phyloP scores from a whole-genome alignment of 2,113 vertebrate genomes.

The Burhinus oedicnemus region DNA sequence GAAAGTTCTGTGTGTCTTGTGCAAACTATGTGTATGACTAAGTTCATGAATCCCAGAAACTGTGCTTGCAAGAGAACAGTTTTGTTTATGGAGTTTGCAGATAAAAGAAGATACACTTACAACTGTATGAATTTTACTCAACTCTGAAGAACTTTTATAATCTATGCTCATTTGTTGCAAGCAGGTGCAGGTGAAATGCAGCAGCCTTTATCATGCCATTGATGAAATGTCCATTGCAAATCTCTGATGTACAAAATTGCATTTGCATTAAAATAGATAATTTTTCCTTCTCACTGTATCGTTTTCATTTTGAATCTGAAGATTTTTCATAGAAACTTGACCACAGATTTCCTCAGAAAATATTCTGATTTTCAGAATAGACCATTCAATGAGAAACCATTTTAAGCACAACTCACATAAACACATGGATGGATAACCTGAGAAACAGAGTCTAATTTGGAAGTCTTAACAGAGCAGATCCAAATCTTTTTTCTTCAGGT shows the following conservation, averaged over 20 bases:
- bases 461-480: neutral
- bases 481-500: neutral
- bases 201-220: neutral
- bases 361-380: neutral
- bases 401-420: neutral
- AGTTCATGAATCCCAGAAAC: neutral
- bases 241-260: neutral
- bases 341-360: neutral
- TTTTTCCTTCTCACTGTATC: neutral
- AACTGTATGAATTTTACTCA: neutral
- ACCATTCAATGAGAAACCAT: neutral
- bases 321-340: neutral
- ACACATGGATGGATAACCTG: rapidly evolving
- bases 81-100: neutral
- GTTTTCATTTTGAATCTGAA: neutral
- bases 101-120: neutral
- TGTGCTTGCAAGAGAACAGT: neutral
- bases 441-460: neutral
- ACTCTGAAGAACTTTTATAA: neutral
- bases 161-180: neutral
- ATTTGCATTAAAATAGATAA: neutral
- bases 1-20: neutral
- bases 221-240: neutral
- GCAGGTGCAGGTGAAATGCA: neutral
- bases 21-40: neutral